Conservation (phyloP, 2,797 vertebrate species). For the Geotrypetes seraphini region DNA sequence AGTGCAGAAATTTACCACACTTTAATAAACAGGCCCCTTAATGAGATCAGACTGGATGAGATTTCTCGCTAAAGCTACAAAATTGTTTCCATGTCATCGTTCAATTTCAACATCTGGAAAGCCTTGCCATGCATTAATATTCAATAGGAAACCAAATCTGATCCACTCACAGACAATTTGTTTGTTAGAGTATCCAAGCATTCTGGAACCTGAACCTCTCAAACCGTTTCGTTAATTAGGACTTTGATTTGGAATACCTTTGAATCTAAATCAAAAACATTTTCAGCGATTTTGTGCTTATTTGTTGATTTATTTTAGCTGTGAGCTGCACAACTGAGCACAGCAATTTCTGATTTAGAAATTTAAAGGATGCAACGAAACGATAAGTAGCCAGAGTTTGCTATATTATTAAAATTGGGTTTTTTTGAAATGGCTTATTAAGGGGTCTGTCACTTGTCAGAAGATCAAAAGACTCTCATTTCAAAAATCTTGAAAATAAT, state of each 20-base stretch:
- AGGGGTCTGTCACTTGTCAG: conserved; percentile 21
- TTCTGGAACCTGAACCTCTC: conserved; percentile 23
- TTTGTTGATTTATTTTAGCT: no score
- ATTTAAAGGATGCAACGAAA: conserved; percentile 40
- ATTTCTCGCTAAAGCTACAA: conserved; percentile 20
- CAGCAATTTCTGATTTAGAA: conserved; percentile 27
- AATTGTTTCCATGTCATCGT: conserved; percentile 5
- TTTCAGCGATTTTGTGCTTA: no score
- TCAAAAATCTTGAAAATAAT: no score
- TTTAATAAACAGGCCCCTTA: no score
- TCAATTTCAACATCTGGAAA: conserved; percentile 14
- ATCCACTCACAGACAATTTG: conserved; percentile 12
- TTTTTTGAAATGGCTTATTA: conserved; percentile 35
- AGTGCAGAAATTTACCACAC: no score
- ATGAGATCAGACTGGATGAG: conserved; percentile 16
- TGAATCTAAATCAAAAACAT: conserved; percentile 25
- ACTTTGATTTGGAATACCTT: conserved; percentile 10
- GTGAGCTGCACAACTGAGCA: conserved; percentile 24
- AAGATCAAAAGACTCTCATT: no score
- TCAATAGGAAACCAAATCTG: conserved; percentile 1
- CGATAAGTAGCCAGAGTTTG: conserved; percentile 45
- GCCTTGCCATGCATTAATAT: conserved; percentile 2
- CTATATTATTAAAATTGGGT: conserved; percentile 40
- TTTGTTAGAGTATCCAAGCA: conserved; percentile 10
- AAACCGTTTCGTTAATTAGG: conserved; percentile 11